Conservation (phyloP, 2,113 vertebrate species). For the Petroica traversi region DNA sequence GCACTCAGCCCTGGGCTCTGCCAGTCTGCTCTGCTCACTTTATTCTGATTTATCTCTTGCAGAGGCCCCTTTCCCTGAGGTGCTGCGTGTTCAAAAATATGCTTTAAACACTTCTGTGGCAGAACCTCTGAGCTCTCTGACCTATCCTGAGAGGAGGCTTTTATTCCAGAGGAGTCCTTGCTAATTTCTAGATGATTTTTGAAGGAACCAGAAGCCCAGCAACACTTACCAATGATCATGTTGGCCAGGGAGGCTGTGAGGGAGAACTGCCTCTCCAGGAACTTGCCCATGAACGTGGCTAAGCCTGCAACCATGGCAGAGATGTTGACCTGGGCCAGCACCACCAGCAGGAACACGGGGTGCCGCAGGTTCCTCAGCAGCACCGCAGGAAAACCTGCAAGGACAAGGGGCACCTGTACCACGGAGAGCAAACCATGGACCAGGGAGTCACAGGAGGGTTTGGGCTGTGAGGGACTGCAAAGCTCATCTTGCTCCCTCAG, state of each 20-base stretch:
- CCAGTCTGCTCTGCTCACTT: not conserved
- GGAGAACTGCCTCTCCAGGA: conserved; percentile 90
- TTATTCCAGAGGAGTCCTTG: not conserved
- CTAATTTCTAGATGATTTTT: rapidly evolving
- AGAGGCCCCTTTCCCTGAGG: not conserved
- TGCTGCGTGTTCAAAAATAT: not conserved
- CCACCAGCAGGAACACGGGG: conserved; percentile 87
- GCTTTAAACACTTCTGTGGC: not conserved
- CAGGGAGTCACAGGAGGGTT: not conserved
- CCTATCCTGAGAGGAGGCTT: not conserved
- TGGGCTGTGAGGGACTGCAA: not conserved
- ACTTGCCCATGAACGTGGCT: conserved; percentile 91
- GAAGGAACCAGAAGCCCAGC: not conserved
- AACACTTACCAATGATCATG: conserved; percentile 84
- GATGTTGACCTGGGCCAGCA: conserved; percentile 87
- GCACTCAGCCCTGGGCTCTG: not conserved
- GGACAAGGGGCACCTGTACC: not conserved
- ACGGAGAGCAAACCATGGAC: rapidly evolving
- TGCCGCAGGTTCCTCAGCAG: conserved; percentile 81
- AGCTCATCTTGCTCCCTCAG: not conserved
- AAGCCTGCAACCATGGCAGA: conserved; percentile 84
- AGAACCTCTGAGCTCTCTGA: not conserved
- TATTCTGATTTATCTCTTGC: not conserved
- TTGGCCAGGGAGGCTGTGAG: conserved; percentile 81
- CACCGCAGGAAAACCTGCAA: conserved; percentile 79